Evolutionary conservation across 2,113 vertebrate species (phyloP).

Genomic region (Odobenus rosmarus): DNA sequence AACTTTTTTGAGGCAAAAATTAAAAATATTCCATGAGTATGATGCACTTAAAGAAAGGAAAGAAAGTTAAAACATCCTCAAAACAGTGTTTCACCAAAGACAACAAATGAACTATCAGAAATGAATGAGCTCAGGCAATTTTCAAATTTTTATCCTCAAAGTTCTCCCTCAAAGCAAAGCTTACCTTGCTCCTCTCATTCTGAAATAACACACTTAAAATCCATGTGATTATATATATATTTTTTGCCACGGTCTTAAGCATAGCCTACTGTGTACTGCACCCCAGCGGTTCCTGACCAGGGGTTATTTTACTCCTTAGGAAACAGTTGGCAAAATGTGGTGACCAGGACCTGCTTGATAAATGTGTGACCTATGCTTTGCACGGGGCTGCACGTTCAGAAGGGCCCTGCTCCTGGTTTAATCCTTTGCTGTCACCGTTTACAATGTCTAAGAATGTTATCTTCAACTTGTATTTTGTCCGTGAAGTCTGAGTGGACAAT

Average conservation of each 20-base stretch:
- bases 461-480: not conserved
- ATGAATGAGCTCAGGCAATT: not conserved
- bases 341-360: not conserved
- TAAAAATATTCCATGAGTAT: not conserved
- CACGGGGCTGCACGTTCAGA: rapidly evolving
- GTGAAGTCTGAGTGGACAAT: not conserved
- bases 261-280: not conserved
- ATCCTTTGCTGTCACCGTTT: not conserved
- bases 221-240: not conserved
- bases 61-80: not conserved
- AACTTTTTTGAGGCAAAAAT: not conserved
- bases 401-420: not conserved
- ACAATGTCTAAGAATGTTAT: not conserved
- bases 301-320: not conserved
- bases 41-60: not conserved
- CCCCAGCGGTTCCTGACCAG: not conserved
- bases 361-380: not conserved
- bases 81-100: not conserved
- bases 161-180: not conserved
- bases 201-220: not conserved
- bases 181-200: not conserved
- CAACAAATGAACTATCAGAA: not conserved
- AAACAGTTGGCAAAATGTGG: not conserved
- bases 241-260: not conserved
- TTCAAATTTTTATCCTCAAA: not conserved